Evolutionary conservation across 1,140 invertebrate species (phyloP).

Genomic region (Lepeophtheirus salmonis): DNA sequence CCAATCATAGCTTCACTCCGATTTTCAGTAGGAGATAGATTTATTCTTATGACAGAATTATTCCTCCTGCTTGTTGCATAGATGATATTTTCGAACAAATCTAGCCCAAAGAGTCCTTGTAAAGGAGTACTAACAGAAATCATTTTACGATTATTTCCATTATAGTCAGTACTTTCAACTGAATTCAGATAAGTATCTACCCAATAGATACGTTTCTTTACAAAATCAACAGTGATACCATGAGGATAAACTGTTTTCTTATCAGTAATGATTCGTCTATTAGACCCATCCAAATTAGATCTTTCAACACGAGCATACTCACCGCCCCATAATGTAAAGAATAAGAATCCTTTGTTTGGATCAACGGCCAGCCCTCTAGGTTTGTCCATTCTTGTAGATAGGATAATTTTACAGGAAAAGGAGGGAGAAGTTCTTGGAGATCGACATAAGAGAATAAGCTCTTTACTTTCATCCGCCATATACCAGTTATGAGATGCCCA

Average conservation of each 20-base stretch:
- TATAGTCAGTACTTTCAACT: constrained; percentile 47
- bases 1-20: not conserved
- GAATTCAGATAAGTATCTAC: constrained; percentile 53
- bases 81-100: constrained; percentile 21
- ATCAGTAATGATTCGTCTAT: constrained; percentile 33
- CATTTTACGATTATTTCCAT: constrained; percentile 42
- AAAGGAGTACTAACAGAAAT: constrained; percentile 39
- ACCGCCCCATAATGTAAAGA: constrained; percentile 52
- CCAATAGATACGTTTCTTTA: constrained; percentile 54
- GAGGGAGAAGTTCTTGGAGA: constrained; percentile 28
- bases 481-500: constrained; percentile 73
- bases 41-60: constrained; percentile 3
- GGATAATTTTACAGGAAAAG: constrained; percentile 42
- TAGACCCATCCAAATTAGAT: constrained; percentile 38
- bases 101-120: constrained; percentile 3
- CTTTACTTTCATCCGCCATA: constrained; percentile 49
- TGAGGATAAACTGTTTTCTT: constrained; percentile 49
- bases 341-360: constrained; percentile 48
- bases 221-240: constrained; percentile 46
- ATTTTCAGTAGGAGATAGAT: constrained; percentile 8
- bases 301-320: constrained; percentile 40
- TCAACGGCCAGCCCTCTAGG: constrained; percentile 59
- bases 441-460: constrained; percentile 50
- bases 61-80: constrained; percentile 20
- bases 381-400: constrained; percentile 47